A percentile compares a stretch with the other conserved stretches of the same genome.
Conservation (phyloP, 2,797 vertebrate genomes). For the Anguilla anguilla region DNA sequence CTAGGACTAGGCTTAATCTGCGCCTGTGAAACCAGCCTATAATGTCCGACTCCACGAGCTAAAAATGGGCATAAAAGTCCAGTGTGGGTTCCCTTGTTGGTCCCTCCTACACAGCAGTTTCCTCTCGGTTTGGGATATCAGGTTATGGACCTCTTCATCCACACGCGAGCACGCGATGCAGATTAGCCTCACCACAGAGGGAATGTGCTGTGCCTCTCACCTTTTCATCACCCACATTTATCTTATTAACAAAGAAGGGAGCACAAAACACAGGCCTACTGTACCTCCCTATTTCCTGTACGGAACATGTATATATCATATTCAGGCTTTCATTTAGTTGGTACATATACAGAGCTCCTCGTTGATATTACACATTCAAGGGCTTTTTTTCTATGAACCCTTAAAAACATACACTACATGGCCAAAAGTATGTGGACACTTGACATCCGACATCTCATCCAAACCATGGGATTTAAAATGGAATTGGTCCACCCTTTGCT, state of each 20-base stretch:
- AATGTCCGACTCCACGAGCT: background rate
- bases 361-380: background rate
- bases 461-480: too few species aligned
- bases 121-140: conserved; percentile 34
- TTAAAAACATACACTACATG: background rate
- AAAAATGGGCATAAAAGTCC: conserved; percentile 11
- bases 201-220: conserved; percentile 25
- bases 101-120: background rate
- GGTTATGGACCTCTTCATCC: conserved; percentile 30
- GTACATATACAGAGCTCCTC: background rate
- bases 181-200: conserved; percentile 34
- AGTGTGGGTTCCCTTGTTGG: conserved; percentile 39
- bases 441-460: too few species aligned
- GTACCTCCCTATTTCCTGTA: conserved; percentile 24
- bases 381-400: background rate
- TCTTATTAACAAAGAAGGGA: conserved; percentile 39
- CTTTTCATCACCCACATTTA: conserved; percentile 40
- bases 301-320: background rate
- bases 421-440: background rate
- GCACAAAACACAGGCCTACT: conserved; percentile 31
- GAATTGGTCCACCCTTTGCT: too few species aligned
- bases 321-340: background rate
- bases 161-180: conserved; percentile 37
- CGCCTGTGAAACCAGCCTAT: background rate
- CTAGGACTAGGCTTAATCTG: background rate